Evolutionary conservation across 2,797 vertebrate species (phyloP).

Genomic region (Coccyzus lansbergi): DNA sequence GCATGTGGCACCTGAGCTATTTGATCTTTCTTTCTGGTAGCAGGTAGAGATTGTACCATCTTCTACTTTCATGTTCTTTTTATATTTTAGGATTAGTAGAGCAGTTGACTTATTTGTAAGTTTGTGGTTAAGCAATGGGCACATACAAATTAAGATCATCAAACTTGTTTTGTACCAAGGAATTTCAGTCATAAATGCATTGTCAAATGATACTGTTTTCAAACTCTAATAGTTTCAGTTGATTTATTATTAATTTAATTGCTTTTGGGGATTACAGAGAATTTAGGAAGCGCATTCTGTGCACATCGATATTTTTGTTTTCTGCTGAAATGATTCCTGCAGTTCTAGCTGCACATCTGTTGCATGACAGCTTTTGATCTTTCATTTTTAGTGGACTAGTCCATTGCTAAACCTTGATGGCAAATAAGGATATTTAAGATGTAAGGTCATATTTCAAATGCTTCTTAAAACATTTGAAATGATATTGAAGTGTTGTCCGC

Average conservation of each 20-base stretch:
- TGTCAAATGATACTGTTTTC: neutral
- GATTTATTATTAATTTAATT: neutral
- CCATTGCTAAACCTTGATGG: neutral
- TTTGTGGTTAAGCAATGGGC: neutral
- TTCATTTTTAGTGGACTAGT: neutral
- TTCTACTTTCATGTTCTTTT: neutral
- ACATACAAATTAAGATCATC: neutral
- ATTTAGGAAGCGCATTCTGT: neutral
- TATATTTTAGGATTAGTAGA: neutral
- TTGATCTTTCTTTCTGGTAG: neutral
- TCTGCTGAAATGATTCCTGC: neutral
- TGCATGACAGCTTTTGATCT: neutral
- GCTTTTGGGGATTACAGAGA: neutral
- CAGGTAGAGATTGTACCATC: neutral
- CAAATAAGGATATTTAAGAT: neutral
- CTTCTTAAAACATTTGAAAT: neutral
- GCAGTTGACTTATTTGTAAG: neutral
- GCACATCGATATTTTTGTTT: neutral
- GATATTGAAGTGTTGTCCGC: neutral
- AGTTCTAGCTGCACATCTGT: neutral
- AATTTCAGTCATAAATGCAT: neutral
- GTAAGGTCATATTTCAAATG: slow-evolving; percentile 2
- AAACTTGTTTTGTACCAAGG: neutral
- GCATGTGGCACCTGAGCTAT: neutral
- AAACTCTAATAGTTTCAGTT: neutral